Percentiles rank a stretch among this genome's conserved stretches.
These are phyloP conservation scores for Baryphthengus martii DNA, from an alignment of 2,113 vertebrate genomes.

Conservation along the genomic window DNA sequence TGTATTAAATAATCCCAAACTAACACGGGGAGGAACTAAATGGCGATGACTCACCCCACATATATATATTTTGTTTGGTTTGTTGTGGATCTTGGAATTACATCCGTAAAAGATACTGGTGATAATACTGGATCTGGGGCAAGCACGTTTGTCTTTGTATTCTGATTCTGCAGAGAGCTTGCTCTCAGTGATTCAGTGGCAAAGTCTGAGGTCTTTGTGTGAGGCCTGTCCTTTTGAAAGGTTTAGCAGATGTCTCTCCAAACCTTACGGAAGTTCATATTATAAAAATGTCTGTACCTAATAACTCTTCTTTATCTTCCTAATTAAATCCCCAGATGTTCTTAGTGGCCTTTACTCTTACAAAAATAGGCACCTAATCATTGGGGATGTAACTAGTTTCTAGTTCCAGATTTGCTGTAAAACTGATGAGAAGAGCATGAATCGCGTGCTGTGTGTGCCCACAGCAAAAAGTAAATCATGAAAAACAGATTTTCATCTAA, in stretches of 20 bases:
- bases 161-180: background rate
- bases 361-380: background rate
- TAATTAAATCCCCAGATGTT: background rate
- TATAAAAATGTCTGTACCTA: background rate
- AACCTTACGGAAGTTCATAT: background rate
- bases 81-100: background rate
- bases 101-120: accelerated
- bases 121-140: background rate
- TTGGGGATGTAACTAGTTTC: background rate
- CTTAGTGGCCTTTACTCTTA: background rate
- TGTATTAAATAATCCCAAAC: background rate
- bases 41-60: accelerated
- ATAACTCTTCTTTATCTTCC: background rate
- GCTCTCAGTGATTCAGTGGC: background rate
- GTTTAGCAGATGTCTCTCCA: background rate
- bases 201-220: background rate
- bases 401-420: background rate
- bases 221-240: background rate
- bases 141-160: background rate
- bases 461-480: background rate
- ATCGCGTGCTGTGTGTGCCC: background rate
- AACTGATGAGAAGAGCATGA: background rate
- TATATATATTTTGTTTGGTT: background rate
- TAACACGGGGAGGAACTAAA: background rate
- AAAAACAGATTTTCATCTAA: background rate